Evolutionary conservation across 2,797 vertebrate species (phyloP), one percentile per base, ranked within the genome.

Genomic region (Pterois miles): DNA sequence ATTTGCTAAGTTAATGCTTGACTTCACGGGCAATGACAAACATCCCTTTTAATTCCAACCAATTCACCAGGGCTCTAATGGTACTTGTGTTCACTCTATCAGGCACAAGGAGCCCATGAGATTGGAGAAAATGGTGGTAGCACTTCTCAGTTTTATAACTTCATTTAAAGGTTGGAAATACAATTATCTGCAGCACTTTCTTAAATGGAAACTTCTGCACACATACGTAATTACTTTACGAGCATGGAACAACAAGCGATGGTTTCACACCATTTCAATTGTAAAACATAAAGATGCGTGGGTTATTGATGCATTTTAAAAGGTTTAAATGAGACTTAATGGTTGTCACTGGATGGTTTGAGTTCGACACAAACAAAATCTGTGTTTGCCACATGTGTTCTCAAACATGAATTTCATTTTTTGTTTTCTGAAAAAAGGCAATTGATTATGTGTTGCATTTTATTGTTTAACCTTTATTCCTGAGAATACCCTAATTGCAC

Each of bases 11-110:
- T 68, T 75, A 75, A 86, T 60, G 68, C 76, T 77, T 69, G 53
- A 76, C 67, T 90, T 80, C 54, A 64, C 22, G 8, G 78, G 29
- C 54, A 66, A 62, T 63, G 78, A 84, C 76, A 80, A 80, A 83
- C 71, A 77, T 62, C 63, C 78, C 43, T 74, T 68, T 78, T 81
- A 79, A 86, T 76, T 87, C 71, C 56, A 70, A 76, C 65, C 76
- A 59, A 48, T 82, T 72, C 83, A 76, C 67, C 63, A 46, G 53
- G 5, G 57, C 76, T 63, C 36, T 75, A 75, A 80, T 78, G 65
- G 71, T 2, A 27, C 25, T 59, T 56, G 6, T 84, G 43, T 62
- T 82, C 60, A 75, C 60, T 85, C 76, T 38, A 62, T 78, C 65
- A 54, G 48, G 36, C 48, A 71, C 64, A 48, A 78, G 66, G 31